Conservation (phyloP, 2,888 invertebrate species). For the Eilema caniola region DNA sequence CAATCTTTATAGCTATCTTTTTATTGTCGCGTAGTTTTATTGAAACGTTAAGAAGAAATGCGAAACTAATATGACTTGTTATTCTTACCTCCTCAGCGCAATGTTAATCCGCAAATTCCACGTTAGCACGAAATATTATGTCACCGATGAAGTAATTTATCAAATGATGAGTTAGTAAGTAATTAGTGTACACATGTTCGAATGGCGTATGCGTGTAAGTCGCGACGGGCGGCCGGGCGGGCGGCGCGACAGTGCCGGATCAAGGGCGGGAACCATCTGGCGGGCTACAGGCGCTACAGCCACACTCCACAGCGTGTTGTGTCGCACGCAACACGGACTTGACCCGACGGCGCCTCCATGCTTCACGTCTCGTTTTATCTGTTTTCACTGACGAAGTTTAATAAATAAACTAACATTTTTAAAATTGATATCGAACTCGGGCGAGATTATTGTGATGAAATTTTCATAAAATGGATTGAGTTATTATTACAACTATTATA, state of each 20-base stretch:
- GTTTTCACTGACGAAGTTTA: too few species aligned
- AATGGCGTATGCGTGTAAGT: conserved; percentile 43
- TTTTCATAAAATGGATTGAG: too few species aligned
- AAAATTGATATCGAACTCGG: too few species aligned
- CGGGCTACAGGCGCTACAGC: conserved; percentile 29
- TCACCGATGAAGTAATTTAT: conserved; percentile 54
- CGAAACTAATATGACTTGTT: conserved; percentile 48
- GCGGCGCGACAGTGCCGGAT: conserved; percentile 61
- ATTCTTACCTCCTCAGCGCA: conserved; percentile 59
- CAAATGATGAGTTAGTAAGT: conserved; percentile 49
- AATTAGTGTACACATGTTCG: conserved; percentile 56
- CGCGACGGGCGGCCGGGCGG: conserved; percentile 49
- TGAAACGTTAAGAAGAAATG: conserved; percentile 54
- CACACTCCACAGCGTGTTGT: conserved; percentile 30
- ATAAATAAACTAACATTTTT: too few species aligned
- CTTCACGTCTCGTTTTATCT: conserved; percentile 25
- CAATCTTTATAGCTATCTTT: conserved; percentile 65
- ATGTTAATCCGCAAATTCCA: conserved; percentile 51
- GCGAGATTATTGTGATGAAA: too few species aligned
- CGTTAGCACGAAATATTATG: conserved; percentile 50
- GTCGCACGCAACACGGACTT: conserved; percentile 24
- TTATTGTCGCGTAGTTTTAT: conserved; percentile 62
- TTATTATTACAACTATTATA: too few species aligned
- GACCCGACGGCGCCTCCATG: conserved; percentile 36
- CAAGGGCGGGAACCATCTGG: conserved; percentile 67